A percentile compares a stretch with the other conserved stretches of the same genome.
Evolutionary conservation across 2,797 vertebrate genomes (phyloP).

Genomic region (Cyprinodon diabolis): DNA sequence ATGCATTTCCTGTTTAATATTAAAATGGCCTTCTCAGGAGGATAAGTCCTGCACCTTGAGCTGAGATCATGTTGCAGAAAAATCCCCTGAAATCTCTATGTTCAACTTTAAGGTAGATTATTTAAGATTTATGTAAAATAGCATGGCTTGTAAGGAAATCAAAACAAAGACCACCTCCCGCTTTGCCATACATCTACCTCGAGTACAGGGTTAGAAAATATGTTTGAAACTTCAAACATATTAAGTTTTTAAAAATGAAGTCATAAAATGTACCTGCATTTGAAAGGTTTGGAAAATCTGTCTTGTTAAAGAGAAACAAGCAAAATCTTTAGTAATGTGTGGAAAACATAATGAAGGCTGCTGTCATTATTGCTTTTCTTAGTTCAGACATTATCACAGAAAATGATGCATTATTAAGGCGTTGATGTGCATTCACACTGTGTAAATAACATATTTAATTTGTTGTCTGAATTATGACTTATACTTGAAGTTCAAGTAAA

Average conservation of each 20-base stretch:
- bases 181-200: background rate
- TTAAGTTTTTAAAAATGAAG: background rate
- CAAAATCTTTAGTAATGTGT: background rate
- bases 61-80: constrained; percentile 33
- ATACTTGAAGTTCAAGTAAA: background rate
- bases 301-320: background rate
- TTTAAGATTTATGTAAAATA: constrained; percentile 52
- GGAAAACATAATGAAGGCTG: background rate
- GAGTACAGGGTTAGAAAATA: background rate
- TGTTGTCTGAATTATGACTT: background rate
- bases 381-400: background rate
- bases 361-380: background rate
- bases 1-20: constrained; percentile 41
- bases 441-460: background rate
- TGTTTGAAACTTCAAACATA: background rate
- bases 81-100: constrained; percentile 30
- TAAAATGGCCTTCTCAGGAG: constrained; percentile 45
- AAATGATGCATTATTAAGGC: background rate
- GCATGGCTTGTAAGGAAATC: constrained; percentile 46
- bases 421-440: background rate
- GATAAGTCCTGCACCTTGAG: constrained; percentile 28
- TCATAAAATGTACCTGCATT: background rate
- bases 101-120: constrained; percentile 45
- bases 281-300: background rate
- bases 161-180: constrained; percentile 4